Evolutionary conservation across 2,797 vertebrate species (phyloP).

Genomic region (Macropus fuliginosus): DNA sequence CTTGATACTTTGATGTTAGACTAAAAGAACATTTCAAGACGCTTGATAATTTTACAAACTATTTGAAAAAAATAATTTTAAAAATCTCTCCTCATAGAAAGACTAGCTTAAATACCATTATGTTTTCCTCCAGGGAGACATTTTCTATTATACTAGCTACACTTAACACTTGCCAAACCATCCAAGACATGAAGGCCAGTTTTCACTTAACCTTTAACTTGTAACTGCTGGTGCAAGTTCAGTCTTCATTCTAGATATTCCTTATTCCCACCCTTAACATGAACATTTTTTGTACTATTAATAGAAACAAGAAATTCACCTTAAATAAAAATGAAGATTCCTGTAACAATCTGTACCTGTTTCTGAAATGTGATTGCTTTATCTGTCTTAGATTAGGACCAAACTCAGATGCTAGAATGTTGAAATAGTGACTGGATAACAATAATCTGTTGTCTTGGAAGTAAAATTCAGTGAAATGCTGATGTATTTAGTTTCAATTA

Average conservation of each 20-base stretch:
- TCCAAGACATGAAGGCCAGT: neutral
- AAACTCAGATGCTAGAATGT: neutral
- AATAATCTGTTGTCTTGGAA: neutral
- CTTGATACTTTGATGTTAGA: neutral
- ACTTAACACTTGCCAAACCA: neutral
- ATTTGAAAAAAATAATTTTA: neutral
- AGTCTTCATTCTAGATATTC: neutral
- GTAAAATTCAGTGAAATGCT: neutral
- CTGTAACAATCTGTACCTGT: neutral
- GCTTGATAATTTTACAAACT: no score
- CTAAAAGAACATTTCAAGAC: neutral
- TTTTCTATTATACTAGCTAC: neutral
- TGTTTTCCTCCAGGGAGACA: neutral
- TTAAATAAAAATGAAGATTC: constrained; percentile 29
- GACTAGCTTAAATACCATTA: neutral
- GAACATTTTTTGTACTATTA: neutral
- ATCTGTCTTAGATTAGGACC: constrained; percentile 21
- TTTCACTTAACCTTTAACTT: neutral
- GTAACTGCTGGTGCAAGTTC: neutral
- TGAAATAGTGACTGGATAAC: constrained; percentile 30
- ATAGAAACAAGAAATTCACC: neutral
- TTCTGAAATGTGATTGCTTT: constrained; percentile 36
- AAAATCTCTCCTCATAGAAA: neutral
- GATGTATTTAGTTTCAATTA: neutral
- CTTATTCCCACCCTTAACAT: neutral